Base-by-base conservation (phyloP, 37 sponge, comb jelly and placozoan species). In the Theonella swinhoei region DNA sequence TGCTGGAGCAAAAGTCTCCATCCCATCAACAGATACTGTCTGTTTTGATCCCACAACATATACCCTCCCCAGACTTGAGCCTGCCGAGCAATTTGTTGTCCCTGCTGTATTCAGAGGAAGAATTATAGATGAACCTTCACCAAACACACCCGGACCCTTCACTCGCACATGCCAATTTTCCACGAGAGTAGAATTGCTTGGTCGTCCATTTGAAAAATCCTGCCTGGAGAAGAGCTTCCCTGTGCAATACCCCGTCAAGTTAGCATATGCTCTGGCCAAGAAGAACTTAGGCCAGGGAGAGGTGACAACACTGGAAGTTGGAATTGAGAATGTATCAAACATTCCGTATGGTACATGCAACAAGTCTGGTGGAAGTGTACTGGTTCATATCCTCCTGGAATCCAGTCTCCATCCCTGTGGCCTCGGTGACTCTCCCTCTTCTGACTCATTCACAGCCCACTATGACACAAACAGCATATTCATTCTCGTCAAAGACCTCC, bases 161-260 rank as follows among this genome's bases (percentile, higher is more conserved):
- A 29, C 35, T 0, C 64, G 61, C 30, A 32, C 67, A 32, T 92
- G 92, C 34, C 58, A 78, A 25, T 87, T 95, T 42, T 24, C 68
- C 36, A 72, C 92, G 30, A 65, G 84, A 0, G 72, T 88, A n/a
- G 85, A 86, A 5, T 61, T 91, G 43, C 72, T 87, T 31, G 90
- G 90, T 65, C 77, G 95, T 5, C 83, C 90, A 14, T 87, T 91
- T 75, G 90, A 91, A 38, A 70, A 78, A 38, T 82, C 90, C 14
- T 36, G 74, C 36, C 35, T 82, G 2, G 47, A 60, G 19, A 26
- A 86, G 54, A 82, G 38, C 17, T 39, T 95, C 0, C 41, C 61
- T 0, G 92, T 95, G 2, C 75, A 88, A 58, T 95, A 95, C 66
- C 95, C 95, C 47, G 42, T 93, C 60, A 82, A 89, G 58, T 63